Percentiles rank a stretch among this genome's conserved stretches.
Conservation (phyloP, 2,113 vertebrate species). For the Pelecanus crispus region DNA sequence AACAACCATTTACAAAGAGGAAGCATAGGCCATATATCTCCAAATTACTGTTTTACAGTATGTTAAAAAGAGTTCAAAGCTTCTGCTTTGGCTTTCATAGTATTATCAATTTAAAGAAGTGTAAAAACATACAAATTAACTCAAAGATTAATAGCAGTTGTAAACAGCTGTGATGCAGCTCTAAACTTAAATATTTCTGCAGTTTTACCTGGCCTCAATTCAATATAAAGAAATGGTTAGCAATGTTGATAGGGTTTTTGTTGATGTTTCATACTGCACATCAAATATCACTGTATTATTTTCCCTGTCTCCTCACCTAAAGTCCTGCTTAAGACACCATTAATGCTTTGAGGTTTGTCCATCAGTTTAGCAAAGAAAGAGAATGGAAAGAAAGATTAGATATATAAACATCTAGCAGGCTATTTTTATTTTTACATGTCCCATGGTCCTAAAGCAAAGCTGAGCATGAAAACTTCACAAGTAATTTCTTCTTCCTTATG, state of each 20-base stretch:
- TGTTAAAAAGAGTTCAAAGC: neutral
- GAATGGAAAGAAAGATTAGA: neutral
- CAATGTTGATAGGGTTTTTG: fast-evolving
- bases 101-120: neutral
- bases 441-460: neutral
- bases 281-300: neutral
- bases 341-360: neutral
- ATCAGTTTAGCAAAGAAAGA: neutral
- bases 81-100: neutral
- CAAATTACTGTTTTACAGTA: neutral
- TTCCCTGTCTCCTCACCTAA: neutral
- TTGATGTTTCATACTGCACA: neutral
- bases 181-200: neutral
- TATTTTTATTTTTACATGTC: neutral
- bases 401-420: neutral
- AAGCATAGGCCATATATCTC: neutral
- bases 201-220: neutral
- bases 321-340: neutral
- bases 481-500: neutral
- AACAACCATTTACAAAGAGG: neutral
- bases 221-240: neutral
- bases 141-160: neutral
- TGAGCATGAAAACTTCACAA: neutral
- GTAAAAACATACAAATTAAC: neutral
- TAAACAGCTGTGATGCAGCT: neutral